Base-by-base conservation (phyloP, 2,113 vertebrate genomes). In the Micromys minutus region DNA sequence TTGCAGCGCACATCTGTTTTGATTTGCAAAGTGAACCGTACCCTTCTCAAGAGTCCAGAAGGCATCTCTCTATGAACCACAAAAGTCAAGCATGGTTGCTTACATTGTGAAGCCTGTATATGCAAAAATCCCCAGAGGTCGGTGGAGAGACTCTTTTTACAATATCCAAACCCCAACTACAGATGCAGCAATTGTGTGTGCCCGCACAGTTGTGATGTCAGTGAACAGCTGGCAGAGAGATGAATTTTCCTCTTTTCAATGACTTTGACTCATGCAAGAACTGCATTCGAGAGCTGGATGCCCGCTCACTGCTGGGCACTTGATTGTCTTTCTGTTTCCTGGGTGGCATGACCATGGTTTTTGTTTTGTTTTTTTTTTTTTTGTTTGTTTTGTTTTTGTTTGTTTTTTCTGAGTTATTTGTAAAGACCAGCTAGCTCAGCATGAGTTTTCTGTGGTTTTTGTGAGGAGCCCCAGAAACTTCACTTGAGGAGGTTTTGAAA, bases 211-310 rank as follows among this genome's bases (percentile, higher is more conserved):
- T 92, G 89, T 45, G 87, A 67, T 80, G 47, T 75, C 91, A 79
- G 55, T 12, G 36, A 89, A 92, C 94, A 96, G 69, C 91, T 72
- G 87, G 83, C 91, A 50, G 93, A 87, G 45, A 50, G 83, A 81
- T 88, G 76, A 91, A 76, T 74, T 61, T 71, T 50, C 75, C 34
- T 83, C 50, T 91, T 89, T 45, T 57, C 21, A 42, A 19, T 67
- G 55, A 72, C 34, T 87, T 81, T 84, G 91, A 84, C 76, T 89
- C 75, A 87, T 0, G 7, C 26, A 34, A 55, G 21, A 31, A 77
- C 36, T 87, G 47, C n/a, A 24, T 85, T 95, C 59, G 26, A 42
- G 50, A 36, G 74, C 69, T 26, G 26, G 34, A 61, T 0, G 52
- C 75, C 92, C 72, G 83, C 89, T 92, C 83, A 34, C 69, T 29